These are phyloP conservation scores for Muscicapa striata DNA, from an alignment of 2,797 vertebrate genomes.

Conservation along the genomic window DNA sequence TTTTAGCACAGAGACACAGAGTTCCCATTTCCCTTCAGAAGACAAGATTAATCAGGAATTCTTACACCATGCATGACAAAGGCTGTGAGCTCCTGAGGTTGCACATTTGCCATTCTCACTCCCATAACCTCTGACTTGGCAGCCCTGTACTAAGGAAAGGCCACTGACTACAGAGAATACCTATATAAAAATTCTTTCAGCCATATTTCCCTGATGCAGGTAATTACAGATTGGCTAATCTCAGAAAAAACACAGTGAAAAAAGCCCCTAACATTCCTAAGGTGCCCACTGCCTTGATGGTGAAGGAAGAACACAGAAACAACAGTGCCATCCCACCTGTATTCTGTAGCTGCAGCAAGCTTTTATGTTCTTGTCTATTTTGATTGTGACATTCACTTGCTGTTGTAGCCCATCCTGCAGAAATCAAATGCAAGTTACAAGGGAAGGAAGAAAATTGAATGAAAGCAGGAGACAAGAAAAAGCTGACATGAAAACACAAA, in stretches of 20 bases:
- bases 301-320: neutral
- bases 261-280: rapidly evolving
- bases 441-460: neutral
- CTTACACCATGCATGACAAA: neutral
- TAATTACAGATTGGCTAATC: neutral
- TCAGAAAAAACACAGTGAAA: neutral
- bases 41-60: neutral
- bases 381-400: conserved; percentile 61
- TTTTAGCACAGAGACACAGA: neutral
- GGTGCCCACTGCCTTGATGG: neutral
- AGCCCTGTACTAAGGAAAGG: neutral
- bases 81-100: neutral
- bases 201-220: neutral
- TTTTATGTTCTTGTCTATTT: conserved; percentile 7
- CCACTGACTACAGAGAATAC: neutral
- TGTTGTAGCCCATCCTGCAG: conserved; percentile 47
- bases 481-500: neutral
- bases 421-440: neutral
- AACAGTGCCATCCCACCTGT: conserved; percentile 51
- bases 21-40: neutral
- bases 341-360: conserved; percentile 72
- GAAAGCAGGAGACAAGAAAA: neutral
- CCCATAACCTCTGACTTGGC: neutral
- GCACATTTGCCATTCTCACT: neutral
- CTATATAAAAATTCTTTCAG: neutral